phyloP scores from a whole-genome alignment of 2,113 vertebrate species.

The Erinaceus europaeus region DNA sequence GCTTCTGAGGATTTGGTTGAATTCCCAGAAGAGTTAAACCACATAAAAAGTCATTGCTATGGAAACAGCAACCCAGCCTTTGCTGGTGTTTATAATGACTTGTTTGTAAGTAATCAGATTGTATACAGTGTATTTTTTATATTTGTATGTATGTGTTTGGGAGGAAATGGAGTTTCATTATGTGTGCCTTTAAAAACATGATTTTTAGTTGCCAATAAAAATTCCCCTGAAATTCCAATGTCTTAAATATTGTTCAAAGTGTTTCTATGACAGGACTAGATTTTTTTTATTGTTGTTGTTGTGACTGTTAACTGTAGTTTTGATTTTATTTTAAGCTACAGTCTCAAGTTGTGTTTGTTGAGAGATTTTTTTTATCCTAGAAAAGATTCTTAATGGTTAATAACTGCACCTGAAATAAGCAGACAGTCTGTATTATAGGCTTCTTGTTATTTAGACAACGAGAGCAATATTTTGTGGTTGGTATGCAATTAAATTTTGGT shows the following conservation, averaged over 20 bases:
- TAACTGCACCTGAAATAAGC: constrained; percentile 27
- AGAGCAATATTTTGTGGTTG: constrained; percentile 53
- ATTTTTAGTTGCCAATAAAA: neutral
- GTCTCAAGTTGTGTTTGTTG: neutral
- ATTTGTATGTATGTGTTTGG: neutral
- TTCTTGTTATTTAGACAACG: constrained; percentile 49
- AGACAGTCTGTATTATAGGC: constrained; percentile 38
- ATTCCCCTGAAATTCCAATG: neutral
- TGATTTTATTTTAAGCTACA: constrained; percentile 13
- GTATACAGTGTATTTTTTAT: neutral
- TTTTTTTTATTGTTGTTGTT: neutral
- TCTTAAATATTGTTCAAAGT: neutral
- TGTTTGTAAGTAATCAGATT: constrained; percentile 11
- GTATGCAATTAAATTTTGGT: constrained; percentile 56
- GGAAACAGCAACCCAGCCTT: constrained; percentile 68
- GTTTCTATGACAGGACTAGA: constrained; percentile 9
- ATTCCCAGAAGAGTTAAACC: constrained; percentile 71
- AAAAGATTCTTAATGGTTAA: constrained; percentile 59
- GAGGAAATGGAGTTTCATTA: constrained; percentile 20
- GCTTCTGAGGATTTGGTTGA: constrained; percentile 56
- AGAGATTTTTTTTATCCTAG: constrained; percentile 27
- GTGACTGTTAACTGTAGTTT: too few species aligned
- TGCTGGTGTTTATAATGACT: constrained; percentile 44
- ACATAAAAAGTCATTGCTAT: constrained; percentile 62
- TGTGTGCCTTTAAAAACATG: constrained; percentile 1